Evolutionary conservation across 2,113 vertebrate species (phyloP).

Genomic region (Arenaria interpres): DNA sequence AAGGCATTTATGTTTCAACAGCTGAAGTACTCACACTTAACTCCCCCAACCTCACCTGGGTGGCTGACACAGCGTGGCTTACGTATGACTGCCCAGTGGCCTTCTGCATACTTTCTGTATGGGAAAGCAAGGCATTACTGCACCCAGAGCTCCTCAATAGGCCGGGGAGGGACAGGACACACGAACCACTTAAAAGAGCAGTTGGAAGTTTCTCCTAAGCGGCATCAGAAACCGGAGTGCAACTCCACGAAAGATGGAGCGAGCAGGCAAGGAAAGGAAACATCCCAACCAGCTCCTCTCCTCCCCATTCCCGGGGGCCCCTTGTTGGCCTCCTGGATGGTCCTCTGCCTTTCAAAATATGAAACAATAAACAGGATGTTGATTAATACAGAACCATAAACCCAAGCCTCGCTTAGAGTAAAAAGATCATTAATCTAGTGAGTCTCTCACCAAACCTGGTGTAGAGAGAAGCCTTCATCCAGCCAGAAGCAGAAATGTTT

Average conservation of each 20-base stretch:
- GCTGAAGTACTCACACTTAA: not conserved
- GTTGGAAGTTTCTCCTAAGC: not conserved
- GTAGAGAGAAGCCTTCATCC: not conserved
- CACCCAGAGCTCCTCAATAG: not conserved
- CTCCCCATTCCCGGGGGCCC: not conserved
- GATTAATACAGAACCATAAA: not conserved
- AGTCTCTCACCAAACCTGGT: not conserved
- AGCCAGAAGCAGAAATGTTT: not conserved
- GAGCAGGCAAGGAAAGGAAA: not conserved
- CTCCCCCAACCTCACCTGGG: not conserved
- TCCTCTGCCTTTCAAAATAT: not conserved
- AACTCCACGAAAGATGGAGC: not conserved
- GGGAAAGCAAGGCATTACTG: not conserved
- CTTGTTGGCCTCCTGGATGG: not conserved
- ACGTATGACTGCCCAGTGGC: not conserved
- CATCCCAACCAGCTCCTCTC: not conserved
- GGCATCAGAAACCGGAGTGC: not conserved
- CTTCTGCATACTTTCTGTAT: not conserved
- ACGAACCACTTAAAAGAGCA: not conserved
- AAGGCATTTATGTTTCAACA: not conserved
- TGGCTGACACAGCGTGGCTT: not conserved
- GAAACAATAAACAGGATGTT: not conserved
- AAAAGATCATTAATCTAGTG: not conserved
- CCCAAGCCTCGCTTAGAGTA: not conserved
- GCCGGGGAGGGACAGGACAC: not conserved